A percentile compares a stretch with the other conserved stretches of the same genome.
These are phyloP conservation scores for Tetrax tetrax DNA, from an alignment of 2,113 vertebrate species.

Conservation along the genomic window DNA sequence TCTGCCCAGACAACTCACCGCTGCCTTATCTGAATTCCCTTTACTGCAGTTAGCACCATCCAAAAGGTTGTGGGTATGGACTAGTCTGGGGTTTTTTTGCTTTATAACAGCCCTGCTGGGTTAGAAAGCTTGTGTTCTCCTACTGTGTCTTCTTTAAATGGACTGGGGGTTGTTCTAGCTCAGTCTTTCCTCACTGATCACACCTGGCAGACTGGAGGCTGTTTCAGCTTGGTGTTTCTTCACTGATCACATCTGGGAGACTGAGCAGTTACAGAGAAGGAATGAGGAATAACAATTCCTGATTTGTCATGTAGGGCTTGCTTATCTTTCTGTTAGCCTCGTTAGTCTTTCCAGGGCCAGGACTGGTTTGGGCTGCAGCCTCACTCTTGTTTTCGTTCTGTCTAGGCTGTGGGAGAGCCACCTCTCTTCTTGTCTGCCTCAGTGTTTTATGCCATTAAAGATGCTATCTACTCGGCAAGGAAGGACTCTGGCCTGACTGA, in stretches of 20 bases:
- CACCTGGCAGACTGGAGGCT: neutral
- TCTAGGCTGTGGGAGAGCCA: constrained; percentile 92
- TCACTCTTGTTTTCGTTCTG: neutral
- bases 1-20: neutral
- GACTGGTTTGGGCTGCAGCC: neutral
- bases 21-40: neutral
- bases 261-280: neutral
- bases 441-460: constrained; percentile 94
- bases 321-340: neutral
- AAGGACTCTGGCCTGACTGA: constrained; percentile 71
- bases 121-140: neutral
- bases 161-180: neutral
- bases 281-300: neutral
- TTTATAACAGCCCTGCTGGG: neutral
- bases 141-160: neutral
- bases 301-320: neutral
- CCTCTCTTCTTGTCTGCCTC: constrained; percentile 94
- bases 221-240: neutral
- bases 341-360: neutral
- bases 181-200: neutral
- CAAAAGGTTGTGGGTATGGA: neutral
- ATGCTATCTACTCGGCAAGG: constrained; percentile 81
- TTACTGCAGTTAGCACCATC: neutral
- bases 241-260: neutral
- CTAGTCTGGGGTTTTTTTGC: neutral